Base-by-base conservation (phyloP, 2,113 vertebrate genomes). In the Baryphthengus martii region DNA sequence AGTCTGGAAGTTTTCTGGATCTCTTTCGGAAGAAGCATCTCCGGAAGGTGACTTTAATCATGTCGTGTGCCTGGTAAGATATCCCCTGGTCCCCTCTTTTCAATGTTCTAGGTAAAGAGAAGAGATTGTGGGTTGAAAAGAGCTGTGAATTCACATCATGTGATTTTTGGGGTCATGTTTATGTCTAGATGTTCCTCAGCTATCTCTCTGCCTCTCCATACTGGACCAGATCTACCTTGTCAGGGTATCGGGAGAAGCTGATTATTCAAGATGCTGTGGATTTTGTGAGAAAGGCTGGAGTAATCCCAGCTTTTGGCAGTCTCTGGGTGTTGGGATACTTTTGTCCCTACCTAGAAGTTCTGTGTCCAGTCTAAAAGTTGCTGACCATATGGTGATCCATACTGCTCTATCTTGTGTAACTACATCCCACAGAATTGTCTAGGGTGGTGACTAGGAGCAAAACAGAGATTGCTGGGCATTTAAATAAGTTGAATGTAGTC, bases 51-150 rank as follows among this genome's bases (percentile, higher is more conserved):
- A 93, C 97, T 12, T 58, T 98, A 40, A 86, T 99, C 49, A 97
- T 99, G 97, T 96, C 89, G 12, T 98, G n/a, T 3, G 6, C 93
- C 83, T 99, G 99, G 99, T 99, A 95, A 98, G 98, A 96, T 31
- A 26, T 9, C 9, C 6, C 4, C 16, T 11, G 3, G 3, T 37
- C 2, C 26, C 7, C 29, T 79, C 42, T 55, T 40, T 83, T 58
- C 47, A 94, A 66, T n/a, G n/a, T 35, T 28, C 18, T 33, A 20
- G 2, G 14, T 58, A 44, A 65, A 65, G 35, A n/a, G 49, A 33
- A 50, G 25, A 2, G 8, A 19, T 26, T 66, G 25, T 13, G 1
- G 9, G 7, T 45, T 53, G 10, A 40, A 13, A 37, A 28, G 1
- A 62, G 29, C 16, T 50, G 10, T 26, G 44, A 45, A 44, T 61